Conservation (phyloP, 1,140 invertebrate species). For the Achatina immaculata region DNA sequence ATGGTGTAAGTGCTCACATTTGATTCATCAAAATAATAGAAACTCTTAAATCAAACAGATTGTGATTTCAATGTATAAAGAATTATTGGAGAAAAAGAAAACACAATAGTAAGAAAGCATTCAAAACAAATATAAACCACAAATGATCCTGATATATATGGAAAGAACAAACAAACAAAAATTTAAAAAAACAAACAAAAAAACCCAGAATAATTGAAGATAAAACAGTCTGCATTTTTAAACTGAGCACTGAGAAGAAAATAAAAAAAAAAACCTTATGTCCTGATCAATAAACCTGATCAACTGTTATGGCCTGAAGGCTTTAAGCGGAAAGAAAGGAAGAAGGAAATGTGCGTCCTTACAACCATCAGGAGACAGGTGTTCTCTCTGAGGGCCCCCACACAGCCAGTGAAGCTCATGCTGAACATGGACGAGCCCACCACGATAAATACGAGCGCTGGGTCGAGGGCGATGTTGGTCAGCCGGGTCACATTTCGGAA, state of each 20-base stretch:
- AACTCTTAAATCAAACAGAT: background rate
- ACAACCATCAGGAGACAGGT: constrained; percentile 80
- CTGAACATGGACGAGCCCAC: constrained; percentile 91
- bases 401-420: constrained; percentile 93
- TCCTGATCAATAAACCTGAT: too few species aligned
- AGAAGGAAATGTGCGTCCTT: constrained; percentile 42
- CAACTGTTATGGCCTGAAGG: too few species aligned
- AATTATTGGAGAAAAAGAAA: background rate
- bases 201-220: too few species aligned
- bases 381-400: constrained; percentile 88
- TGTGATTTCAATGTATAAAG: background rate
- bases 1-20: too few species aligned
- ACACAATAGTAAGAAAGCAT: background rate
- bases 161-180: too few species aligned
- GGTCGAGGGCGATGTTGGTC: constrained; percentile 90
- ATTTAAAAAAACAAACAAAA: too few species aligned
- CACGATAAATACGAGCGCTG: constrained; percentile 94
- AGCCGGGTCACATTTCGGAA: constrained; percentile 91
- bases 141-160: background rate
- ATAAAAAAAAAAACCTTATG: too few species aligned
- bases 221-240: too few species aligned
- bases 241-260: too few species aligned
- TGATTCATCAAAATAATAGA: background rate
- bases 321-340: too few species aligned
- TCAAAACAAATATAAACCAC: background rate